Evolutionary conservation across 2,888 invertebrate genomes (phyloP), one percentile per base, ranked within the genome.

Genomic region (Tupiocoris notatus): DNA sequence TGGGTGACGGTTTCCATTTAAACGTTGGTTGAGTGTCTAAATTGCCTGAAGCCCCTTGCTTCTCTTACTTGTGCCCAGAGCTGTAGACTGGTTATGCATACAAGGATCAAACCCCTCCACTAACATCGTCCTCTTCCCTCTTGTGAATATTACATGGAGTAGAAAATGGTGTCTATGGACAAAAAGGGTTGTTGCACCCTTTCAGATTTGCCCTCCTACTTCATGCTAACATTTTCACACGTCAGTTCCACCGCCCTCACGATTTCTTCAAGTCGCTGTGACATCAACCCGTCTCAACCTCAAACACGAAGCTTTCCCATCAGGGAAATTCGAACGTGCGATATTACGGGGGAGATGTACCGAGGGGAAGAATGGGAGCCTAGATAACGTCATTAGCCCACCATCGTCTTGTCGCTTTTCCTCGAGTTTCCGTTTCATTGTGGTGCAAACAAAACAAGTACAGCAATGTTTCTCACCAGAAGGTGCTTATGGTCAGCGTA

Each of bases 71-170:
- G n/a, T 39, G 39, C 39, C 67, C 56, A 56, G 56, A 67, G 57
- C 39, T 39, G 39, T 39, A 39, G 3, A 39, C 39, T 39, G 39
- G 56, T 56, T 56, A 67, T 67, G 67, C 67, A 67, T 67, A 56
- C 67, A 67, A 67, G 67, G 67, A 67, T 39, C n/a, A 3, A 56
- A 12, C 12, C 67, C 21, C 20, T n/a, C 57, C 22, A 1, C 39
- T 25, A 3, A 9, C 22, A 21, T 6, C 20, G 6, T 22, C 16
- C 64, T 25, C 65, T 9, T 6, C 65, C 20, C 57, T 22, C 67
- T 67, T n/a, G 54, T 67, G 67, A 67, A 67, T 67, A 67, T 67
- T 67, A 67, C 67, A 67, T 67, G 57, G n/a, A 3, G 39, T 7
- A 39, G 39, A 39, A 39, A 39, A 39, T 39, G 39, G 39, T 12